phyloP scores from a whole-genome alignment of 1,140 invertebrate genomes.

The Mercenaria mercenaria region DNA sequence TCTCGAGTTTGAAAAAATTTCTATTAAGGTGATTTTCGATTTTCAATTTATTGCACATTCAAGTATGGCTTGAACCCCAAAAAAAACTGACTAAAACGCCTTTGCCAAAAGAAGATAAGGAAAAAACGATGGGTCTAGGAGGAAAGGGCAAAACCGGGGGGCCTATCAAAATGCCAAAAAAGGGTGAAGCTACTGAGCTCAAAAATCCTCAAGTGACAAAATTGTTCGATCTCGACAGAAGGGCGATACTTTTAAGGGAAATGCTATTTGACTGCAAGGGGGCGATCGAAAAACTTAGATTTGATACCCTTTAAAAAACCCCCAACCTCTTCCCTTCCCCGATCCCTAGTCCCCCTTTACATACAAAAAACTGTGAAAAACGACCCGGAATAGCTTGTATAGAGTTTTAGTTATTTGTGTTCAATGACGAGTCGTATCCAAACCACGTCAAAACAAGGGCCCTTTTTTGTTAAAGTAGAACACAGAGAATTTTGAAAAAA shows the following conservation, averaged over 20 bases:
- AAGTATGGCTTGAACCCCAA: too few species aligned
- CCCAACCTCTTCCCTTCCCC: not conserved
- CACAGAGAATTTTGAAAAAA: not conserved
- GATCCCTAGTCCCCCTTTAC: not conserved
- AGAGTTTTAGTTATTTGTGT: slow-evolving; percentile 20
- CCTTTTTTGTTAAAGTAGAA: not conserved
- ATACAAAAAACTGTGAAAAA: not conserved
- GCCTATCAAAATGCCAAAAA: too few species aligned
- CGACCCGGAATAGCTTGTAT: slow-evolving; percentile 19
- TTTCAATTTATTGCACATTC: too few species aligned
- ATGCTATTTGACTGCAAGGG: not conserved
- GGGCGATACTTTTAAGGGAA: not conserved
- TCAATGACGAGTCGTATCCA: not conserved
- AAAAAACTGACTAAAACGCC: too few species aligned
- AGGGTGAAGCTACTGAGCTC: too few species aligned
- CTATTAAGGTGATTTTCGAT: too few species aligned
- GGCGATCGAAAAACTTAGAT: not conserved
- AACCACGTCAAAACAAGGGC: not conserved
- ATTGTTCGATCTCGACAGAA: not conserved
- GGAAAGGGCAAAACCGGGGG: too few species aligned
- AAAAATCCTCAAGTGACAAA: too few species aligned
- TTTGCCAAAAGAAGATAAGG: too few species aligned
- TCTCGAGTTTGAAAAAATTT: too few species aligned
- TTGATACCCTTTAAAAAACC: not conserved
- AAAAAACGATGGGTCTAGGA: too few species aligned